These are phyloP conservation scores for Orchesella cincta DNA, from an alignment of 1,140 invertebrate species.

Conservation along the genomic window DNA sequence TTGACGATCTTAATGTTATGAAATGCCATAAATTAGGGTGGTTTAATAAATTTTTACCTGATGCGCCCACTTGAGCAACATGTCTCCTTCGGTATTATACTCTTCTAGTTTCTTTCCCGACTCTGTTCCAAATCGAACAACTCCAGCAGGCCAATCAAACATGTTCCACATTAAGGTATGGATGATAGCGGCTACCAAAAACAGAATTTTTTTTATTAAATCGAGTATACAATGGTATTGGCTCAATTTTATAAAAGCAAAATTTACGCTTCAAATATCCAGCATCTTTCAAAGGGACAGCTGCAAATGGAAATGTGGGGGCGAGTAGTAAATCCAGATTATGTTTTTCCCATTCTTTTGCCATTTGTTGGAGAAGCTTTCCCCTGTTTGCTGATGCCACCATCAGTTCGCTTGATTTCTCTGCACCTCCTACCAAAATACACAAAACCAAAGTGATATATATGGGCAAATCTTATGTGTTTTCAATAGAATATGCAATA, in stretches of 20 bases:
- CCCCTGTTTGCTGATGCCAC: constrained; percentile 11
- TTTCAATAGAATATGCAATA: background rate
- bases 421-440: background rate
- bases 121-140: background rate
- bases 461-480: background rate
- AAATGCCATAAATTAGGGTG: too few relatives aligned
- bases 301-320: constrained; percentile 36
- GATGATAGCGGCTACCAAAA: constrained; percentile 40
- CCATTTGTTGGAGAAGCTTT: constrained; percentile 21
- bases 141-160: constrained; percentile 47
- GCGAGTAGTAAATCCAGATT: constrained; percentile 34
- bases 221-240: constrained; percentile 6
- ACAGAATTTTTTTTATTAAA: too few relatives aligned
- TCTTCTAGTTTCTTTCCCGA: background rate
- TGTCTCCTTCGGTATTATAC: constrained; percentile 1
- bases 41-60: background rate
- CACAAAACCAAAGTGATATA: background rate
- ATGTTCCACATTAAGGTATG: constrained; percentile 54
- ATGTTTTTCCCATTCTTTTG: background rate
- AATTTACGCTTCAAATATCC: constrained; percentile 30
- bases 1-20: too few relatives aligned
- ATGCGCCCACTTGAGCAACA: background rate
- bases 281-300: background rate
- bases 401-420: constrained; percentile 18
- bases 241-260: background rate